Evolutionary conservation across 2,113 vertebrate species (phyloP), one percentile per base, ranked within the genome.

Genomic region (Gadus chalcogrammus): DNA sequence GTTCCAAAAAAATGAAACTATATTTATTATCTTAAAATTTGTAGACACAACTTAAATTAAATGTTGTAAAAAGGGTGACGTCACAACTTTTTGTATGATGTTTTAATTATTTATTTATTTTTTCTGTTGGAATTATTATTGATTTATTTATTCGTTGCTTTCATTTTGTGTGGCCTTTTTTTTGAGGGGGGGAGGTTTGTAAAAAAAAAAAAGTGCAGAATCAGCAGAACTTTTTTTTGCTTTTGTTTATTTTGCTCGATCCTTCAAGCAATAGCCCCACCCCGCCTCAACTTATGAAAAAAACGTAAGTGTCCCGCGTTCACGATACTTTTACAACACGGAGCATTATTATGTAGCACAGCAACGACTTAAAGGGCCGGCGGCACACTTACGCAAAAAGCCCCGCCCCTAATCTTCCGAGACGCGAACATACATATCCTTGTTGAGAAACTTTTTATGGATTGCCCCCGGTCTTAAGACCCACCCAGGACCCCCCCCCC

Each of bases 21-120:
- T 93, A 93, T 93, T 92, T 92, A 91, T 92, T 90, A 91, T 90
- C 87, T 87, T 83, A 72, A 72, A 87, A 88, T 92, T 91, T 92
- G 86, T 91, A 91, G 89, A 89, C 86, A 86, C 84, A 90, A 89
- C 88, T 91, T 91, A 86, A 83, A 89, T 89, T 88, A 82, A 84
- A 86, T 85, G 86, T 88, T 80, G 82, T 80, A 56, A 77, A 82
- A 88, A 87, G 85, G 88, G 84, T 89, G 79, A 87, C 79, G 79
- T 79, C 76, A 83, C 86, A 87, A 85, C 42, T 90, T 92, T 64
- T 92, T 93, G 80, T 92, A 92, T 81, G 78, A 89, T 77, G 78
- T 91, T 91, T 92, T 84, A 92, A 92, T 69, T 90, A 88, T 90
- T 90, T 91, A 90, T 92, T 91, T 91, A 92, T 92, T 90, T 91